These are phyloP conservation scores for Ptychadena robeensis DNA, from an alignment of 2,797 vertebrate species.

Conservation along the genomic window DNA sequence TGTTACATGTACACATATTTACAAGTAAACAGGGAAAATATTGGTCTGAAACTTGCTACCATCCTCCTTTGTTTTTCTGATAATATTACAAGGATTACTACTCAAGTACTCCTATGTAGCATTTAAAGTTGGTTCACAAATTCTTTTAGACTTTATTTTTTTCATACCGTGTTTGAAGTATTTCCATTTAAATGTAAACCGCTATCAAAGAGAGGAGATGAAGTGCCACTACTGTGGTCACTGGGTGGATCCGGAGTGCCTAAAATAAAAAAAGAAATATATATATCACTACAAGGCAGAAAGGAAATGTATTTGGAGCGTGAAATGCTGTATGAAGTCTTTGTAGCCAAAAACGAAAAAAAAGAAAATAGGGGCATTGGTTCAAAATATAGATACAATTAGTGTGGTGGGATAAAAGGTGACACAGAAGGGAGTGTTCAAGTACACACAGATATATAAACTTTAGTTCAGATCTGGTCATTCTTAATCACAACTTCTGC, in stretches of 20 bases:
- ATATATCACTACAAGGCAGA: not conserved
- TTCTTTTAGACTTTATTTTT: not conserved
- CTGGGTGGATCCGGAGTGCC: conserved; percentile 86
- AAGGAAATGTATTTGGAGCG: not conserved
- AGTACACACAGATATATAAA: too few species aligned
- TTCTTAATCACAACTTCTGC: too few species aligned
- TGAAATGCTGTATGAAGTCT: not conserved
- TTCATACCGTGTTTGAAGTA: conserved; percentile 83
- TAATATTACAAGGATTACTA: too few species aligned
- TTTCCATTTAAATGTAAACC: conserved; percentile 91
- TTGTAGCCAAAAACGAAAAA: not conserved
- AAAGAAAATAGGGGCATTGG: not conserved
- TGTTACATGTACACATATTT: too few species aligned
- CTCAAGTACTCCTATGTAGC: too few species aligned
- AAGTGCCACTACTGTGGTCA: conserved; percentile 84
- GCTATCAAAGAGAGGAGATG: conserved; percentile 91
- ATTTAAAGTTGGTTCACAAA: too few species aligned
- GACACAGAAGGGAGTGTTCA: not conserved
- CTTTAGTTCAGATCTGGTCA: too few species aligned
- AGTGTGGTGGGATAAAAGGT: not conserved
- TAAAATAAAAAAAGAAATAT: conserved; percentile 63
- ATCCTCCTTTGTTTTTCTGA: too few species aligned
- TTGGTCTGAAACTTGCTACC: too few species aligned
- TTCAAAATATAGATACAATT: not conserved
- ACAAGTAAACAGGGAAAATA: too few species aligned